Evolutionary conservation across 1,140 invertebrate genomes (phyloP), one percentile per base, ranked within the genome.

Genomic region (Aphis gossypii): DNA sequence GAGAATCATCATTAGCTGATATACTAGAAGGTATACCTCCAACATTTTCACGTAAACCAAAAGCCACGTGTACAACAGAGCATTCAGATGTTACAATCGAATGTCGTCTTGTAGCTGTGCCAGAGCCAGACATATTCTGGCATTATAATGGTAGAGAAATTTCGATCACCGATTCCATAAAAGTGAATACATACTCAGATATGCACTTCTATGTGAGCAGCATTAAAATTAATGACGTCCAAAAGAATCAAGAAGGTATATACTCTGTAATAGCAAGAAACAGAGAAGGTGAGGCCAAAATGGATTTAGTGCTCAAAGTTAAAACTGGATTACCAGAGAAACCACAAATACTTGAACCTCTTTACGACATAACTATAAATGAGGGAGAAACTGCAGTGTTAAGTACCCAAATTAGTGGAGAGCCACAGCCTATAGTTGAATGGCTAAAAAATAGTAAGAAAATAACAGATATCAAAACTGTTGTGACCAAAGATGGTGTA

Each of bases 11-110:
- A 1, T 95, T 99, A 86, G 97, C 97, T 20, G 98, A 99, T 95
- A 98, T 98, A 92, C 95, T 98, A 86, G 98, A 99, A 96, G 98
- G 98, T 82, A 98, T 99, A 95, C 98, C 98, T 88, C 98, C 98
- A 56, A 98, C 98, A n/a, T 99, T 99, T 95, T 98, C 98, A 14
- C 97, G 97, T 87, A 97, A 98, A 95, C 98, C 98, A 1, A 97
- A 98, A 95, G 97, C 97, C 1, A 97, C 97, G 95, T 98, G 97
- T 94, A 97, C 98, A 1, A 96, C 98, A 94, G 97, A 98, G 95
- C 97, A 97, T 46, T 96, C 97, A 2, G 96, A 98, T 94, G 97
- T 98, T 48, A 97, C 97, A 88, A 95, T 99, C 38, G 98, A 98
- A 95, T 98, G 97, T 94, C 96, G 98, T 94, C 95, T 99, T 48